Evolutionary conservation across 2,888 invertebrate species (phyloP), one percentile per base, ranked within the genome.

Genomic region (Falcaria lacertinaria): DNA sequence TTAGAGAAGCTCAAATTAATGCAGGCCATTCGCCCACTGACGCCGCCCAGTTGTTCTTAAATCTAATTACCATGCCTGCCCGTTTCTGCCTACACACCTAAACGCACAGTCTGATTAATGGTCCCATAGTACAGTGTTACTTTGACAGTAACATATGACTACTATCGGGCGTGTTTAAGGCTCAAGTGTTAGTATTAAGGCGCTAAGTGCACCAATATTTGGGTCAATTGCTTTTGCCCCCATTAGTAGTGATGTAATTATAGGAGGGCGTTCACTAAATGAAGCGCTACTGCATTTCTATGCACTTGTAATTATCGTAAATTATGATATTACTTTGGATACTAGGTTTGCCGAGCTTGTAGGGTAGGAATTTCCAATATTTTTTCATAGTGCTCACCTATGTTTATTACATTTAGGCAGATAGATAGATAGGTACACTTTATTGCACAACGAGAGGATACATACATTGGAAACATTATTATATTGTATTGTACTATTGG

Each of bases 1-100:
- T 88, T 88, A 88, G 82, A 85, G 85, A 73, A 85, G 85, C 84
- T 84, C 86, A 85, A 88, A 88, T 88, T 88, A 87, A 88, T 88
- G 88, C 84, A 74, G 80, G 80, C 87, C 81, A 87, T 89, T 87
- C 88, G 80, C 78, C 71, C 72, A 79, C 84, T 86, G 84, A 84
- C 88, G 86, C 82, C 74, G 72, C 75, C 87, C 85, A 80, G 88
- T 88, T 89, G 88, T 89, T 89, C 88, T 89, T 88, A 89, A 89
- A 89, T 87, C 88, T 88, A 89, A 89, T 89, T 88, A 85, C 85
- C 80, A 60, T 73, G 74, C 74, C 75, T 67, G 59, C 60, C 56
- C 52, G 50, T 61, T 60, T 44, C 50, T 48, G 47, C 48, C 39
- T 50, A 49, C 44, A 41, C 59, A 64, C 65, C 69, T 57, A 60